These are phyloP conservation scores for Drosophila repletoides DNA, from an alignment of 1,140 invertebrate genomes.

Conservation along the genomic window DNA sequence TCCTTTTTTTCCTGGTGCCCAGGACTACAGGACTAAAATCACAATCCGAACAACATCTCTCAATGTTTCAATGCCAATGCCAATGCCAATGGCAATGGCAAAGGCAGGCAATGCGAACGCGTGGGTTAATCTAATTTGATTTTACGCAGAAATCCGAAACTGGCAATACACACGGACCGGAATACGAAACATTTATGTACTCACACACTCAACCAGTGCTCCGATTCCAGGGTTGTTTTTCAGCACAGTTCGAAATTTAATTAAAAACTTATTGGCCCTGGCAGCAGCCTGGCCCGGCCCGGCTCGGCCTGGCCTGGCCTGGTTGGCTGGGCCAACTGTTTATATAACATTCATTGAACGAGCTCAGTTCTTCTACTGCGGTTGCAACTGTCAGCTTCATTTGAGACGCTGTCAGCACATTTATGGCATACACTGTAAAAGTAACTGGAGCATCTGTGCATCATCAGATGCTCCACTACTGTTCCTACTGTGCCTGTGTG, in stretches of 20 bases:
- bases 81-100: too few relatives aligned
- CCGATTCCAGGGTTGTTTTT: neutral
- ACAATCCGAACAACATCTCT: conserved; percentile 41
- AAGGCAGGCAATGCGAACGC: conserved; percentile 36
- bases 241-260: conserved; percentile 36
- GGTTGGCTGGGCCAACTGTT: too few relatives aligned
- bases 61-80: conserved; percentile 6
- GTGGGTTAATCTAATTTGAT: conserved; percentile 55
- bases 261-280: conserved; percentile 34
- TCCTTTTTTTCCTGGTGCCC: neutral
- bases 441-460: neutral
- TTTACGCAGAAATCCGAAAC: conserved; percentile 45
- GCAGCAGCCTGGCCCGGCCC: neutral
- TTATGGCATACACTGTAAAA: conserved; percentile 2
- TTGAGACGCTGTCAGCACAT: conserved; percentile 1
- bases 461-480: neutral
- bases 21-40: conserved; percentile 20
- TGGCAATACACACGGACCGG: neutral
- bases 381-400: conserved; percentile 9
- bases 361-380: neutral
- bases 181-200: neutral
- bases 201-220: conserved; percentile 6
- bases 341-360: neutral
- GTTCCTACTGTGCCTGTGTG: conserved; percentile 7
- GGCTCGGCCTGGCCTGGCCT: too few relatives aligned